Evolutionary conservation across 2,888 invertebrate species (phyloP).

Genomic region (Latrodectus hesperus): DNA sequence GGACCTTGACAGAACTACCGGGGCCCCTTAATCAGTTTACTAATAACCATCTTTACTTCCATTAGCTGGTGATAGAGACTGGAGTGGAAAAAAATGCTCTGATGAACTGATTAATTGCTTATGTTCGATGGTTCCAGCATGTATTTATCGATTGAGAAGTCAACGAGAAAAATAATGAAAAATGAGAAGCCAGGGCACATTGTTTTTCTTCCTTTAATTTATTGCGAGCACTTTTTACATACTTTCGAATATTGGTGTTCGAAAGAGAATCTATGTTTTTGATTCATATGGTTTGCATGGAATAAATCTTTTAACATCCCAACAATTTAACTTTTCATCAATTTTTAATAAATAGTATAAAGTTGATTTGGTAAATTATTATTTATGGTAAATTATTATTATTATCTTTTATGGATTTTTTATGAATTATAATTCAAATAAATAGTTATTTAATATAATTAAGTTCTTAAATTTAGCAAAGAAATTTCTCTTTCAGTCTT

Average conservation of each 20-base stretch:
- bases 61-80: conserved; percentile 50
- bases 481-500: no score
- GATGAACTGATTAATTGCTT: conserved; percentile 65
- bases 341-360: no score
- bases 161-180: conserved; percentile 14
- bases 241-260: not conserved
- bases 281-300: not conserved
- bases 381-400: no score
- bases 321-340: no score
- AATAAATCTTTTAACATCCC: no score
- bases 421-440: no score
- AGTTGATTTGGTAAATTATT: no score
- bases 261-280: not conserved
- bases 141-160: conserved; percentile 23
- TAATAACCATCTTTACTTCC: conserved; percentile 65
- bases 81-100: conserved; percentile 32
- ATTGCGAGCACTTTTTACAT: not conserved
- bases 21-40: conserved; percentile 59
- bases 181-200: not conserved
- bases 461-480: no score
- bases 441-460: no score
- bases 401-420: no score
- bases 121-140: conserved; percentile 17
- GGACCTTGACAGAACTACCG: conserved; percentile 52
- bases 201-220: not conserved